A percentile compares a stretch with the other conserved stretches of the same genome.
These are phyloP conservation scores for Antrozous pallidus DNA, from an alignment of 2,797 vertebrate genomes.

Conservation along the genomic window DNA sequence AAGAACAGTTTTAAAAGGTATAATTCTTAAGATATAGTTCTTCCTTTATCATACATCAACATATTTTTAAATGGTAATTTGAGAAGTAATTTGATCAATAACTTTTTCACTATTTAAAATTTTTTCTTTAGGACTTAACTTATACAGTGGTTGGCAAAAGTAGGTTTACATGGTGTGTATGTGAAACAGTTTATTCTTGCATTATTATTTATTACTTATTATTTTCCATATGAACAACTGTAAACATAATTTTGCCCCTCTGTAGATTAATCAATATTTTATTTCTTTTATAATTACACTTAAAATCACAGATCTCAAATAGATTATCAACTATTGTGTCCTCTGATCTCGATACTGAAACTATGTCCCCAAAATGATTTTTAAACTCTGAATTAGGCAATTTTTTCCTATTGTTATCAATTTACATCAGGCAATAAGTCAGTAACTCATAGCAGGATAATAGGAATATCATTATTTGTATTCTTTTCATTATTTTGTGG, in stretches of 20 bases:
- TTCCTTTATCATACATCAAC: neutral
- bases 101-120: neutral
- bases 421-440: neutral
- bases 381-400: neutral
- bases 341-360: neutral
- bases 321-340: neutral
- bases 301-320: neutral
- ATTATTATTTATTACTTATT: neutral
- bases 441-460: neutral
- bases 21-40: neutral
- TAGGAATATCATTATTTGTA: neutral
- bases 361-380: neutral
- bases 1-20: neutral
- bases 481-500: neutral
- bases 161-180: neutral
- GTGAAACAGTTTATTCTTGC: neutral
- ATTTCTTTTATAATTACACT: neutral
- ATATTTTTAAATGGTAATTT: neutral
- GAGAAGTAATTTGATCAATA: neutral
- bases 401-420: neutral
- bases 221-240: neutral
- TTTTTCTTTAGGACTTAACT: neutral
- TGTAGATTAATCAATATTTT: neutral
- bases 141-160: neutral
- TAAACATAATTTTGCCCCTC: neutral